These are phyloP conservation scores for Aldabrachelys gigantea DNA, from an alignment of 2,113 vertebrate species.

Conservation along the genomic window DNA sequence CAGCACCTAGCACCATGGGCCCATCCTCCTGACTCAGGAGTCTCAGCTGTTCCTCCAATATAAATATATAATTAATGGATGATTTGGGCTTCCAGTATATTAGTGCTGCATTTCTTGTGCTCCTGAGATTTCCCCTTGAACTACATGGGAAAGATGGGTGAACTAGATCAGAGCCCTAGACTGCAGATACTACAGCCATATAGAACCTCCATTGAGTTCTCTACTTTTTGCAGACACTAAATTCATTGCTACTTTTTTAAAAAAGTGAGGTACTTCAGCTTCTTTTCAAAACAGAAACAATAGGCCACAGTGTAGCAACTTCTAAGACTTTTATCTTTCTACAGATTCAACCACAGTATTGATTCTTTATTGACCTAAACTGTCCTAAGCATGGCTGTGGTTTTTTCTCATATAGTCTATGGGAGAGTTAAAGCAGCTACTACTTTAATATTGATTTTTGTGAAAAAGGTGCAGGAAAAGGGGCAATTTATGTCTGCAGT, in stretches of 20 bases:
- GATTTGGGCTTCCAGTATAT: conserved; percentile 43
- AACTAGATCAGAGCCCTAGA: conserved; percentile 64
- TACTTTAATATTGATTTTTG: conserved; percentile 89
- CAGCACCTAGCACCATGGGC: too few species aligned
- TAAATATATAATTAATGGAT: conserved; percentile 43
- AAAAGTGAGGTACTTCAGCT: conserved; percentile 77
- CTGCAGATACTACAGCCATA: conserved; percentile 67
- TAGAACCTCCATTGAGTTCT: conserved; percentile 57
- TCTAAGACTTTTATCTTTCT: conserved; percentile 92
- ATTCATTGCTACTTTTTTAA: conserved; percentile 67
- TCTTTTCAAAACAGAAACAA: conserved; percentile 83
- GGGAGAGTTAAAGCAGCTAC: conserved; percentile 87
- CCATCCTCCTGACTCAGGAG: too few species aligned
- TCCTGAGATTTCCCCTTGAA: conserved; percentile 53
- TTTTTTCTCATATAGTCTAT: conserved; percentile 86
- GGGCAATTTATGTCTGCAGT: conserved; percentile 85
- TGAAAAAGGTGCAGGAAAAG: conserved; percentile 85
- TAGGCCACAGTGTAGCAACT: conserved; percentile 84
- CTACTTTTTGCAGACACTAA: conserved; percentile 72
- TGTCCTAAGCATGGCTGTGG: conserved; percentile 88
- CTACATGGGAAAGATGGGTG: conserved; percentile 67
- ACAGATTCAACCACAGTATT: conserved; percentile 93
- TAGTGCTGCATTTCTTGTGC: conserved; percentile 15
- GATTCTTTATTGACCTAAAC: conserved; percentile 98
- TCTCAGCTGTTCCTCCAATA: too few species aligned